Evolutionary conservation across 2,888 invertebrate species (phyloP), one percentile per base, ranked within the genome.

Genomic region (Poecilobothrus nobilitatus): DNA sequence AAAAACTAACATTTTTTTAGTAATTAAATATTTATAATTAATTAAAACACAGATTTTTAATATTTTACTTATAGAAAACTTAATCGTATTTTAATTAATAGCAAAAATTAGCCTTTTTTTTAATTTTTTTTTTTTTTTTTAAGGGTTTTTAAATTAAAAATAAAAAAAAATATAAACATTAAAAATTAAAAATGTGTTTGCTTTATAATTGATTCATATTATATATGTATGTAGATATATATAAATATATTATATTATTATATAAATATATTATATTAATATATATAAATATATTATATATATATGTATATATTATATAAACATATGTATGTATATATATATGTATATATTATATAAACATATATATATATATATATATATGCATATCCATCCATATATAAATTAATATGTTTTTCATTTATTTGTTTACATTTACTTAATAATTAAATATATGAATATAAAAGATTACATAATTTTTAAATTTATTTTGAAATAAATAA

Each of bases 401-500:
- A 27, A 27, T 27, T 27, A 4, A 27, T 27, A 27, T 27, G 27
- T 27, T n/a, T n/a, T n/a, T 27, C 27, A 27, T 27, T 27, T 27
- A 27, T 27, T 27, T 27, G 27, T 70, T 37, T n/a, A 63, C 67
- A 67, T 67, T 68, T 41, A 20, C 63, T 68, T 44, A 41, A 68
- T 62, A 33, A 37, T 68, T 27, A 22, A 61, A 63, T 34, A 61
- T 67, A 68, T 67, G 63, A 62, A 67, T 65, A 64, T 70, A 69
- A 62, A 63, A 66, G 62, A n/a, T 67, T 63, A 67, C 37, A 70
- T 41, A 53, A 66, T 68, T 70, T 68, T 72, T 66, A 67, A 68
- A 67, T 68, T 71, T 68, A 69, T 61, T 70, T 66, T 68, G 68
- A 22, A 68, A 69, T 37, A 68, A 34, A n/a, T n/a, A 65, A 68